Conservation (phyloP, 2,888 invertebrate species). For the Orchesella flavescens region DNA sequence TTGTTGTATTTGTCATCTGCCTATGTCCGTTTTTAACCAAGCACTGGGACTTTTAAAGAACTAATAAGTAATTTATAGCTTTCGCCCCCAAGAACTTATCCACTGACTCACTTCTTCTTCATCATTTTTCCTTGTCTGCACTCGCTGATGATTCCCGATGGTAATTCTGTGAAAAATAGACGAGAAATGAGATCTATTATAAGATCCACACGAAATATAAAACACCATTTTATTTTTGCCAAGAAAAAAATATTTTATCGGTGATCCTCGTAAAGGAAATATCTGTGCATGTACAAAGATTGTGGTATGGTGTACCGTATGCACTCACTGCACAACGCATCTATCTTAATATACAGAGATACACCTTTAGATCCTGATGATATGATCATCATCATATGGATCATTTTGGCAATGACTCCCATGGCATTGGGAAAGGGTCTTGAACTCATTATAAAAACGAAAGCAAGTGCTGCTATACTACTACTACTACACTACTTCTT, state of each 20-base stretch:
- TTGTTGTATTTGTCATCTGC: not conserved
- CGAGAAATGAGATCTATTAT: conserved; percentile 20
- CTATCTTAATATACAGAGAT: not conserved
- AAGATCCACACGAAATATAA: conserved; percentile 22
- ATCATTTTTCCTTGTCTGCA: not conserved
- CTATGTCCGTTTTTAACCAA: too few species aligned
- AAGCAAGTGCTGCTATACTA: not conserved
- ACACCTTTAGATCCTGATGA: not conserved
- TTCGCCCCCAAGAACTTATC: not conserved
- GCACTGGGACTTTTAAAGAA: too few species aligned
- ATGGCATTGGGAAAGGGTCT: conserved; percentile 55
- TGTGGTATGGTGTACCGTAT: too few species aligned
- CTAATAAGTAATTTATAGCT: too few species aligned
- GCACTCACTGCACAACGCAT: not conserved
- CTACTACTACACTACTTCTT: too few species aligned
- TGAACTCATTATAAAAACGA: conserved; percentile 42
- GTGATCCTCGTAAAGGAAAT: not conserved
- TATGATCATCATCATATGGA: conserved; percentile 29
- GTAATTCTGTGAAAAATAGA: conserved; percentile 32
- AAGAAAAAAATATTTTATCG: conserved; percentile 32
- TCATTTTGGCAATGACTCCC: conserved; percentile 33
- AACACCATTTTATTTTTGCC: conserved; percentile 38
- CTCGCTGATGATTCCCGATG: not conserved
- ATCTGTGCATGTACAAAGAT: not conserved
- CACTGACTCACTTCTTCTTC: not conserved